A percentile compares a stretch with the other conserved stretches of the same genome.
These are phyloP conservation scores for Koerneria pararmatus DNA, from an alignment of 2,888 invertebrate species.

Conservation along the genomic window DNA sequence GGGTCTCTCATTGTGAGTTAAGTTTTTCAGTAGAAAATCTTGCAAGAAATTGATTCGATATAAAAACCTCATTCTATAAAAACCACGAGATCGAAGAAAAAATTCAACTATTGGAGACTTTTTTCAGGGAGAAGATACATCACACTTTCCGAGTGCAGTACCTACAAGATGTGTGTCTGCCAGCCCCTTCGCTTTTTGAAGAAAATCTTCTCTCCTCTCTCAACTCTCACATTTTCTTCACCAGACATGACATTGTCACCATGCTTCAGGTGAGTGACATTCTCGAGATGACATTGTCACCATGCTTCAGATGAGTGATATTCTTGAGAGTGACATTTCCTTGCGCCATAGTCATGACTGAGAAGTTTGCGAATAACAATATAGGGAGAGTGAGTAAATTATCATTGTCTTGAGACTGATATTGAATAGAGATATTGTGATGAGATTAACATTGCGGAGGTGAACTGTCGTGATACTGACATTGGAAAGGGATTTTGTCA, in stretches of 20 bases:
- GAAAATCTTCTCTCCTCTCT: slow-evolving; percentile 96
- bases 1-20: too few species aligned
- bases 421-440: too few species aligned
- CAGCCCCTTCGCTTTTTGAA: slow-evolving; percentile 96
- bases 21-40: too few species aligned
- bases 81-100: background rate
- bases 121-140: slow-evolving; percentile 80
- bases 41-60: too few species aligned
- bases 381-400: too few species aligned
- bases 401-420: background rate
- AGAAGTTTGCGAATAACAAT: too few species aligned
- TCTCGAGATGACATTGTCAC: background rate
- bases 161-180: slow-evolving; percentile 91
- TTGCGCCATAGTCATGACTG: too few species aligned
- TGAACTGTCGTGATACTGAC: too few species aligned
- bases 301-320: background rate
- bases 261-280: slow-evolving; percentile 71
- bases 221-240: slow-evolving; percentile 98
- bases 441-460: too few species aligned
- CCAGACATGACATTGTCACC: slow-evolving; percentile 98
- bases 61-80: background rate
- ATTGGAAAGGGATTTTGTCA: too few species aligned
- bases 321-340: too few species aligned
- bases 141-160: slow-evolving; percentile 99
- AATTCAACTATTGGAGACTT: background rate